These are phyloP conservation scores for Amniataba percoides DNA, from an alignment of 2,797 vertebrate species.

Conservation along the genomic window DNA sequence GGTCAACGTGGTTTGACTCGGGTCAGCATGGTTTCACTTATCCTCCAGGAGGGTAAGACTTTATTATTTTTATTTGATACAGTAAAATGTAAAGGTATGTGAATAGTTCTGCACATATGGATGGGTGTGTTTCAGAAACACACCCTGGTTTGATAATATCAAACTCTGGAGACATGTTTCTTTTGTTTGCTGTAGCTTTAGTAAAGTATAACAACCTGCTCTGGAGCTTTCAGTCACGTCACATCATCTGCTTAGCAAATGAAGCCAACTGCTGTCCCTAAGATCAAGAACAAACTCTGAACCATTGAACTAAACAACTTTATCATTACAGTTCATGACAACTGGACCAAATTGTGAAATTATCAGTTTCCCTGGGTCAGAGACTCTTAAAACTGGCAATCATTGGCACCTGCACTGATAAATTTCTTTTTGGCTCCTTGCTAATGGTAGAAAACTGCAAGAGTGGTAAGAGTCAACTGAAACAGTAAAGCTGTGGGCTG, in stretches of 20 bases:
- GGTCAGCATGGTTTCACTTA: slow-evolving; percentile 51
- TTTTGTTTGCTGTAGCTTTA: neutral
- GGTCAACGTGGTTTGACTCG: slow-evolving; percentile 46
- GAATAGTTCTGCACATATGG: slow-evolving; percentile 1
- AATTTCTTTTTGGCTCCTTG: neutral
- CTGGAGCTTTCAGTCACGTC: too few relatives aligned
- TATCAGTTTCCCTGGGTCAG: neutral
- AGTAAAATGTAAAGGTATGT: slow-evolving; percentile 25
- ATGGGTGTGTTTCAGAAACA: neutral
- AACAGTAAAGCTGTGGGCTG: neutral
- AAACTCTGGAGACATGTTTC: neutral
- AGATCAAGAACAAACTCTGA: too few relatives aligned
- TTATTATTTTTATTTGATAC: slow-evolving; percentile 31
- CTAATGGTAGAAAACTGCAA: too few relatives aligned
- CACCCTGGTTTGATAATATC: too few relatives aligned
- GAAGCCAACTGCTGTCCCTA: too few relatives aligned
- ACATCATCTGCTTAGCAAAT: too few relatives aligned
- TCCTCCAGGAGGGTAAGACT: slow-evolving; percentile 21
- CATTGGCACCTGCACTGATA: too few relatives aligned
- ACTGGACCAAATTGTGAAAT: too few relatives aligned
- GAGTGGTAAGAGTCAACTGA: neutral
- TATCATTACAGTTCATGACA: too few relatives aligned
- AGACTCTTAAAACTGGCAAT: neutral
- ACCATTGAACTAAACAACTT: too few relatives aligned
- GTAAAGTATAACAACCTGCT: neutral